Base-by-base conservation (phyloP, 2,888 invertebrate species). In the Acanthosoma haemorrhoidale region DNA sequence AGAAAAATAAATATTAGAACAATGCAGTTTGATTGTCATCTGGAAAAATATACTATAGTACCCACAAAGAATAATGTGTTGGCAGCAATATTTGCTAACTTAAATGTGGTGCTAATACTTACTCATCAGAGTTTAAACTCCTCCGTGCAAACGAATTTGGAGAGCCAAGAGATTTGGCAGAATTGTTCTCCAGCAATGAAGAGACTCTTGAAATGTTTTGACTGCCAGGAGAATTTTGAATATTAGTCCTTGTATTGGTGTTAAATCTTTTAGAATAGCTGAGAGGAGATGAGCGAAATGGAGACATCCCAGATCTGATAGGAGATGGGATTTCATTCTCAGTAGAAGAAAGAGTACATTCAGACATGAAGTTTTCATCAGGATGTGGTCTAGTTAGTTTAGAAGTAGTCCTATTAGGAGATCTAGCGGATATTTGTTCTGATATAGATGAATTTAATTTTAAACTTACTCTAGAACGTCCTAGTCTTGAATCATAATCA, bases 401-500 rank as follows among this genome's bases (percentile, higher is more conserved):
- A 41, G 21, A n/a, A 64, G 18, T 25, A 29, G 64, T 31, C 25
- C 64, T 39, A 39, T 39, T 25, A 4, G 64, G 64, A 25, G 51
- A 51, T 51, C 25, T 51, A 25, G 18, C 11, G 6, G 25, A 25
- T 21, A 25, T 6, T 6, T 51, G 21, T 25, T 51, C 51, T 41
- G 64, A 41, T 31, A 38, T 1, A 38, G 38, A 39, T 5, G 36
- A 11, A 38, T 16, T 39, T 4, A 41, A 31, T 25, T 64, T 38
- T 15, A 64, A 21, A 41, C 64, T 64, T 4, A 25, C 9, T 41
- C 64, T 64, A 13, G 36, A 38, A 13, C 15, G 61, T 25, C 51
- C 25, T 51, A 60, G 29, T 31, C 64, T 39, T 38, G 64, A 64
- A 15, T 67, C 51, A 67, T 67, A 51, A 67, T 67, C 21, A 67